A percentile compares a stretch with the other conserved stretches of the same genome.
phyloP scores from a whole-genome alignment of 2,113 vertebrate genomes.

The Corvus moneduloides region DNA sequence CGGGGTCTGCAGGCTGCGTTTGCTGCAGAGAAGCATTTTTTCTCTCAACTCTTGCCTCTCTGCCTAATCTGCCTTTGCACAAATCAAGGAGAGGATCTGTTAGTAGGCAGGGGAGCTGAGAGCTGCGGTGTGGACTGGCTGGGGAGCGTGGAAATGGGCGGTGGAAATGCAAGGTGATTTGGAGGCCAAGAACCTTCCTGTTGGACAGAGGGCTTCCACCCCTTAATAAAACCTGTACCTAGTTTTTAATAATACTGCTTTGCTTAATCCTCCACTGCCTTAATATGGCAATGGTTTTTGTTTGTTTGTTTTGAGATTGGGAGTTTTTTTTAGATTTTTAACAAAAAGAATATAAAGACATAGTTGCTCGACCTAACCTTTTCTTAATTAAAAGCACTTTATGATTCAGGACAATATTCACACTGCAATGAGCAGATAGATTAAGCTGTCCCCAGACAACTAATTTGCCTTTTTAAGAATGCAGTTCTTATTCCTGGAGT shows the following conservation, averaged over 20 bases:
- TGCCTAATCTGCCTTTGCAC: neutral
- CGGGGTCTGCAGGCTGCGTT: neutral
- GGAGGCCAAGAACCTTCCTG: neutral
- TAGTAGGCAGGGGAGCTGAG: neutral
- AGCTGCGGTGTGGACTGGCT: accelerated
- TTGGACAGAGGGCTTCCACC: neutral
- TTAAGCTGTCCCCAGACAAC: neutral
- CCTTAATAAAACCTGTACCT: neutral
- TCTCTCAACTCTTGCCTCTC: neutral
- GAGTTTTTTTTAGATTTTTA: neutral
- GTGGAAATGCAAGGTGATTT: neutral
- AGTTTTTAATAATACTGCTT: neutral
- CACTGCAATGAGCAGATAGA: neutral
- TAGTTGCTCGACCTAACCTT: neutral
- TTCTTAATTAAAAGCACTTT: neutral
- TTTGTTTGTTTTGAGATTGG: neutral
- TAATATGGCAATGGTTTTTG: neutral
- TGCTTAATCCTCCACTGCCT: neutral
- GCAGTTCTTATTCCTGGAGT: neutral
- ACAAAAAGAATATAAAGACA: neutral
- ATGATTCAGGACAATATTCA: neutral
- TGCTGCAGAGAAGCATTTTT: neutral
- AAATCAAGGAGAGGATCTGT: neutral
- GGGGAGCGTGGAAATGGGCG: accelerated
- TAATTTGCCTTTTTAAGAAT: neutral